These are phyloP conservation scores for Solenodon paradoxus DNA, from an alignment of 2,113 vertebrate genomes.

Conservation along the genomic window DNA sequence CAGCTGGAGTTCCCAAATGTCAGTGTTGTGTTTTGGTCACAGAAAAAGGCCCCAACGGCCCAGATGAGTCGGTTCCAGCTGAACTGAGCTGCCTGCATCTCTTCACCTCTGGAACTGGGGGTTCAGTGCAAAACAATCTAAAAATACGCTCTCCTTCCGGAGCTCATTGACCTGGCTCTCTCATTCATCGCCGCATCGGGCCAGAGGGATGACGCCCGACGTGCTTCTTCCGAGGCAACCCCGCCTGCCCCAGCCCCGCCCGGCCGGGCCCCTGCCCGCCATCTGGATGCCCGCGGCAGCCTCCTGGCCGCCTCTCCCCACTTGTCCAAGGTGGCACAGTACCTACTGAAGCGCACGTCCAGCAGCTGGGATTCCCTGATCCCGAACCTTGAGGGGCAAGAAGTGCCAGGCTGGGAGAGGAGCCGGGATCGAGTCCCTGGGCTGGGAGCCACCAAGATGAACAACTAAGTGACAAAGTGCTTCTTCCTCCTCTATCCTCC, in stretches of 20 bases:
- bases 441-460: neutral
- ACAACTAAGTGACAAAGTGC: no score
- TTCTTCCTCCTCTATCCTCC: no score
- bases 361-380: neutral
- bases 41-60: neutral
- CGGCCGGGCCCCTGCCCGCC: neutral
- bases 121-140: conserved; percentile 47
- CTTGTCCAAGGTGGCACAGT: neutral
- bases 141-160: conserved; percentile 24
- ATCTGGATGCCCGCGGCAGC: neutral
- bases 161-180: neutral
- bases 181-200: neutral
- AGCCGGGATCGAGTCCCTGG: neutral
- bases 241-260: neutral
- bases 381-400: neutral
- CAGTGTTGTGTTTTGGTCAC: conserved; percentile 38
- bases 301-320: neutral
- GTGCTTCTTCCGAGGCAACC: neutral
- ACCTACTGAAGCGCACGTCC: neutral
- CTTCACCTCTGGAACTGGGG: neutral
- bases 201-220: no score
- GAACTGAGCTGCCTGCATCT: neutral
- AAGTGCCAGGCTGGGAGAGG: neutral
- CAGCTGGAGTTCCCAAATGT: conserved; percentile 62
- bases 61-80: neutral